Percentiles rank a stretch among this genome's conserved stretches.
phyloP scores from a whole-genome alignment of 2,888 invertebrate species.

The Endotricha flammealis region DNA sequence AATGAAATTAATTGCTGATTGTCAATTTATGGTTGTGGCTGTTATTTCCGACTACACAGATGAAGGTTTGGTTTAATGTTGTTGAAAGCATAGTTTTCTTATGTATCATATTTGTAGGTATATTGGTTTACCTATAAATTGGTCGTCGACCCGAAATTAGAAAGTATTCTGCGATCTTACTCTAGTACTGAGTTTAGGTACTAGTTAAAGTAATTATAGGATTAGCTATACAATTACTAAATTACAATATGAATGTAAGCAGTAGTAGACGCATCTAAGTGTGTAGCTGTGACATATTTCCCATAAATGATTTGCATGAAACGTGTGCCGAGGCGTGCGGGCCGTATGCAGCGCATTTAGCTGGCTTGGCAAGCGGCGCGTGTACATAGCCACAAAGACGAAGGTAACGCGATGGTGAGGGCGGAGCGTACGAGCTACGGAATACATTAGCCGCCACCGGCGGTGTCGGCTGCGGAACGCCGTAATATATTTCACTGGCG shows the following conservation, averaged over 20 bases:
- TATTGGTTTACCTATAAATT: too few species aligned
- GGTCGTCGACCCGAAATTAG: too few species aligned
- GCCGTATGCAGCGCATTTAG: slow-evolving; percentile 16
- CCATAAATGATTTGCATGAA: slow-evolving; percentile 29
- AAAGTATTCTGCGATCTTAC: too few species aligned
- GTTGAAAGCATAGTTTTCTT: too few species aligned
- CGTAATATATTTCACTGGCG: slow-evolving; percentile 74
- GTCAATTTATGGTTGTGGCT: too few species aligned
- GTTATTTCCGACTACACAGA: too few species aligned
- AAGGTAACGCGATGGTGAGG: slow-evolving; percentile 46
- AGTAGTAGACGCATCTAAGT: background rate
- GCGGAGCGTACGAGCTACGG: slow-evolving; percentile 56
- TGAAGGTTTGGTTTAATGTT: too few species aligned
- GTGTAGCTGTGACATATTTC: slow-evolving; percentile 18
- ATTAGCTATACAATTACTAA: too few species aligned
- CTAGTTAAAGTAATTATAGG: too few species aligned
- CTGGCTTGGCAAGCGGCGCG: slow-evolving; percentile 16
- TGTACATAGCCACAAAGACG: slow-evolving; percentile 43
- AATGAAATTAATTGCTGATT: too few species aligned
- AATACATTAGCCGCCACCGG: slow-evolving; percentile 69
- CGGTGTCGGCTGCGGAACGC: slow-evolving; percentile 61
- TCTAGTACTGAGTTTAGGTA: too few species aligned
- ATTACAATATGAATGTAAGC: background rate
- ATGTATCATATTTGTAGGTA: too few species aligned
- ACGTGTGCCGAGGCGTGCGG: slow-evolving; percentile 25